phyloP scores from a whole-genome alignment of 2,888 invertebrate genomes.

The Thereva nobilitata region DNA sequence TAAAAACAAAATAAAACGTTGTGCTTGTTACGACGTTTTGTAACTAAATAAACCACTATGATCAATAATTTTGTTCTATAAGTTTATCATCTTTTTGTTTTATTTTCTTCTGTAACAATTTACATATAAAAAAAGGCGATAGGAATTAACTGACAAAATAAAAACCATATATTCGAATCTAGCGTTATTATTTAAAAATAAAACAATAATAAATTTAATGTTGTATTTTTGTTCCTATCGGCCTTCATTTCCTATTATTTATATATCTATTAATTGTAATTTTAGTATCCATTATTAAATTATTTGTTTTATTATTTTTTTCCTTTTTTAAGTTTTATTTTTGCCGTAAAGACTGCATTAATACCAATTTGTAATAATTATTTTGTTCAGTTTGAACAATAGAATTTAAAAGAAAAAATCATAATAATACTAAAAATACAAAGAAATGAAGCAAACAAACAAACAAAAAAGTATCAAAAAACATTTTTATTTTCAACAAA shows the following conservation, averaged over 20 bases:
- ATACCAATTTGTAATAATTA: slow-evolving; percentile 51
- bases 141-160: slow-evolving; percentile 30
- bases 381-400: slow-evolving; percentile 15
- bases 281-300: slow-evolving; percentile 36
- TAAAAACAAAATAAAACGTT: slow-evolving; percentile 3
- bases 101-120: not conserved
- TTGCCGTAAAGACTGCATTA: slow-evolving; percentile 58
- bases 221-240: slow-evolving; percentile 31
- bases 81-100: slow-evolving; percentile 4
- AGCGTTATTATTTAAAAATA: slow-evolving; percentile 19
- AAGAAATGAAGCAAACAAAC: not conserved
- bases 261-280: slow-evolving; percentile 27
- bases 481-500: not conserved
- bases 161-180: slow-evolving; percentile 18
- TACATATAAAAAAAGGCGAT: slow-evolving; percentile 27
- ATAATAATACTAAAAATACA: too few species aligned
- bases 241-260: slow-evolving; percentile 31
- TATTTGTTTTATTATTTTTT: slow-evolving; percentile 45
- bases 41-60: slow-evolving; percentile 12
- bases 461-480: slow-evolving; percentile 13
- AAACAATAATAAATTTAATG: slow-evolving; percentile 22
- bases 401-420: slow-evolving; percentile 1
- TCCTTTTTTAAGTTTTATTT: slow-evolving; percentile 47
- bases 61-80: slow-evolving; percentile 26
- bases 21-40: slow-evolving; percentile 15